phyloP scores from a whole-genome alignment of 2,113 vertebrate species.

The Alethe diademata region DNA sequence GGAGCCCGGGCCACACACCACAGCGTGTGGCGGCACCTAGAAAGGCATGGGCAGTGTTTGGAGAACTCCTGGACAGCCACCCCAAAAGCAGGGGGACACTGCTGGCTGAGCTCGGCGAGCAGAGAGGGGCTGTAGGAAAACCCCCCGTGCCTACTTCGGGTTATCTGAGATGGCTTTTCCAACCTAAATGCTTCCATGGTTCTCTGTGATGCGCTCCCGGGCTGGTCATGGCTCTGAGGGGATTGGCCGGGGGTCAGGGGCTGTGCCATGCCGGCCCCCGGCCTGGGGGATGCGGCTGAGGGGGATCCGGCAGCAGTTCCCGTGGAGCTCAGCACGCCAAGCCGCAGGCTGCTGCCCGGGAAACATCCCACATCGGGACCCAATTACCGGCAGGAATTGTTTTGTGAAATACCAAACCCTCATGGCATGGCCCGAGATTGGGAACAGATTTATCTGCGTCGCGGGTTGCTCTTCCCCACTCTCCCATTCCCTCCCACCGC shows the following conservation, averaged over 20 bases:
- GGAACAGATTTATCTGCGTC: slow-evolving; percentile 73
- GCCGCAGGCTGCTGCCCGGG: background rate
- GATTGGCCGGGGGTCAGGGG: background rate
- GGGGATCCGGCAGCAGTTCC: background rate
- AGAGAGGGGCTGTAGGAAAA: background rate
- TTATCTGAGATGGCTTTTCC: background rate
- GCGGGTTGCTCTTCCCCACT: background rate
- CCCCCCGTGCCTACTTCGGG: rapidly evolving
- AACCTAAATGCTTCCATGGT: background rate
- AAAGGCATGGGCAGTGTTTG: background rate
- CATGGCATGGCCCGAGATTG: slow-evolving; percentile 68
- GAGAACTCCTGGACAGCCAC: background rate
- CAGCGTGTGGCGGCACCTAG: background rate
- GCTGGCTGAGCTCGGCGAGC: background rate
- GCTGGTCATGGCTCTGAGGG: background rate
- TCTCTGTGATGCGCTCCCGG: background rate
- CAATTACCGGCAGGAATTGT: slow-evolving; percentile 53
- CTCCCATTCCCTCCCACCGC: slow-evolving; percentile 42
- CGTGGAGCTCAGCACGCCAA: background rate
- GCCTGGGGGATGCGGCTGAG: background rate
- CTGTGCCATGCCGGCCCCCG: background rate
- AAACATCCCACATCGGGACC: slow-evolving; percentile 25
- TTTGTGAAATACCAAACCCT: slow-evolving; percentile 44
- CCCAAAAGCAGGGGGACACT: background rate
- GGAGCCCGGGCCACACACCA: background rate